These are phyloP conservation scores for Xylocopa sonorina DNA, from an alignment of 1,140 invertebrate species.

Conservation along the genomic window DNA sequence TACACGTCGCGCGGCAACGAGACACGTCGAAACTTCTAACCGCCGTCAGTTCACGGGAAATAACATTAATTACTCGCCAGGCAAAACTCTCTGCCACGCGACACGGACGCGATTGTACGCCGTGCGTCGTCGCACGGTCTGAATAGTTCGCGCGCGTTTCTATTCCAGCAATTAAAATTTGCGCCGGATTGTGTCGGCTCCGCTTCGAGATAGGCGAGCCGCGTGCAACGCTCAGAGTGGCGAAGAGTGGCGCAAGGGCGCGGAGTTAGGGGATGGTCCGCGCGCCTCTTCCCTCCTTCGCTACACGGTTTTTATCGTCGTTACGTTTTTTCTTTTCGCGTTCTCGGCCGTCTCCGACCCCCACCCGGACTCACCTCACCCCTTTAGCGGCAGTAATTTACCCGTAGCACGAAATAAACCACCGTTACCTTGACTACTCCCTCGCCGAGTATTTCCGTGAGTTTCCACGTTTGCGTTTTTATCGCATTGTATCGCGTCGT, in stretches of 20 bases:
- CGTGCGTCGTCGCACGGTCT: background rate
- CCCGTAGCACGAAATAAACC: constrained; percentile 67
- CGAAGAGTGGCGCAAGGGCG: background rate
- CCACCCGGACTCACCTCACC: background rate
- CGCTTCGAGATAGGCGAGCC: constrained; percentile 15
- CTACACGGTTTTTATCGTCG: constrained; percentile 55
- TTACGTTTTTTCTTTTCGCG: constrained; percentile 52
- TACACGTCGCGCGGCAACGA: constrained; percentile 15
- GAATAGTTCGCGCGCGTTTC: constrained; percentile 51
- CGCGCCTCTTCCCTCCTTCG: constrained; percentile 36
- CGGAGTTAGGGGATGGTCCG: background rate
- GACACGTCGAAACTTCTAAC: constrained; percentile 36
- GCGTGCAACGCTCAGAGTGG: constrained; percentile 13
- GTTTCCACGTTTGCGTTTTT: constrained; percentile 68
- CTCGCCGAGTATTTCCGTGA: constrained; percentile 55
- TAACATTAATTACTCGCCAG: constrained; percentile 45
- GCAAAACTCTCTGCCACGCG: constrained; percentile 20
- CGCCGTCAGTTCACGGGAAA: constrained; percentile 1
- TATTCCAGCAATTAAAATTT: constrained; percentile 60
- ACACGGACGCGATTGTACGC: background rate
- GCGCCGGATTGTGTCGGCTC: constrained; percentile 38
- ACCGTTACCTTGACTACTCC: constrained; percentile 68
- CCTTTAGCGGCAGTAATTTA: constrained; percentile 58
- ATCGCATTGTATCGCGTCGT: constrained; percentile 64
- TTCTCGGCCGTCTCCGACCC: constrained; percentile 32